Evolutionary conservation across 2,113 vertebrate species (phyloP).

Genomic region (Lasiurus borealis): DNA sequence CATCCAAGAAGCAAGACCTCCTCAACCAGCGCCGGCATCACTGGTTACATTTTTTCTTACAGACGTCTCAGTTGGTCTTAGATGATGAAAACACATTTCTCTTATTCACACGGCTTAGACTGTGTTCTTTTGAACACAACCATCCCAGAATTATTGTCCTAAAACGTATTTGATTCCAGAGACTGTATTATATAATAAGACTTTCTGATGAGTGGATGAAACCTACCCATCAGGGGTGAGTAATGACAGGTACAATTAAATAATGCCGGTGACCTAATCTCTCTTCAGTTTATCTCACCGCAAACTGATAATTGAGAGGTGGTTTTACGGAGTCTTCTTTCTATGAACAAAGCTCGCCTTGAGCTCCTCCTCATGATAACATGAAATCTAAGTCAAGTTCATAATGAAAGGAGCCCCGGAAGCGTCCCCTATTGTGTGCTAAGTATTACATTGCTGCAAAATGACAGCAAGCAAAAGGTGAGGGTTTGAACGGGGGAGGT

Average conservation of each 20-base stretch:
- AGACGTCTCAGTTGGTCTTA: not conserved
- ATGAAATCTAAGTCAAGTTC: not conserved
- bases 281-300: not conserved
- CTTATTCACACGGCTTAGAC: not conserved
- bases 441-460: not conserved
- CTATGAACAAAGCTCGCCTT: constrained; percentile 14
- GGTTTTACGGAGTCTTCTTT: not conserved
- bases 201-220: not conserved
- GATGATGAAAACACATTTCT: not conserved
- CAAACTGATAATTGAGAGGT: not conserved
- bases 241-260: not conserved
- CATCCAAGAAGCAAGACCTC: not conserved
- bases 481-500: not conserved
- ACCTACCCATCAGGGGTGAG: not conserved
- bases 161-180: not conserved
- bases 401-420: not conserved
- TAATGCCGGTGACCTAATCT: not conserved
- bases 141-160: not conserved
- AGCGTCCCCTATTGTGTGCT: not conserved
- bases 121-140: constrained; percentile 1
- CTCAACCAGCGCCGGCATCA: too few relatives aligned
- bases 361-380: not conserved
- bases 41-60: not conserved
- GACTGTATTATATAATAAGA: not conserved
- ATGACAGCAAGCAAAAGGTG: not conserved